Conservation (phyloP, 2,888 invertebrate genomes). For the Trissolcus japonicus region DNA sequence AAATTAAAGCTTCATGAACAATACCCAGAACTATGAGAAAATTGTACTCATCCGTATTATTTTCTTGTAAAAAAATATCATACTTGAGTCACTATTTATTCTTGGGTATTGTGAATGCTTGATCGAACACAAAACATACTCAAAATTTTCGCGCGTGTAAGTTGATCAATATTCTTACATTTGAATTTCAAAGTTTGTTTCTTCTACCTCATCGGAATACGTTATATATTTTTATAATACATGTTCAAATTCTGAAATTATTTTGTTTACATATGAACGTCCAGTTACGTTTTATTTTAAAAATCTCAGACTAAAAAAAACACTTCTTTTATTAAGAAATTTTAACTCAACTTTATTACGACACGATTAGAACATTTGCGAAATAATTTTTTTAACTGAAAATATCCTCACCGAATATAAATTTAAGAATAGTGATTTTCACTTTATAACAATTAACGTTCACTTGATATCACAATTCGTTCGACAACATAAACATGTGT, state of each 20-base stretch:
- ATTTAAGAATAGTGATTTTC: neutral
- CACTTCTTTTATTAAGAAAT: too few relatives aligned
- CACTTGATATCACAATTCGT: neutral
- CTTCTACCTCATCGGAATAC: constrained; percentile 17
- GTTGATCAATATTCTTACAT: constrained; percentile 18
- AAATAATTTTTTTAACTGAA: too few relatives aligned
- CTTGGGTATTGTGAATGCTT: constrained; percentile 8
- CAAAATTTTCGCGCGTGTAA: constrained; percentile 14
- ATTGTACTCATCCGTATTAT: too few relatives aligned
- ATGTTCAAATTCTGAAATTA: constrained; percentile 15
- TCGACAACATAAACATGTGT: neutral
- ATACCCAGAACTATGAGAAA: too few relatives aligned
- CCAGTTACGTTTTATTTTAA: neutral
- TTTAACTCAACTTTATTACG: too few relatives aligned
- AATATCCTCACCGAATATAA: too few relatives aligned
- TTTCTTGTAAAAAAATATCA: constrained; percentile 7
- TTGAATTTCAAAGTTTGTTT: constrained; percentile 24
- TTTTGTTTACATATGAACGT: neutral
- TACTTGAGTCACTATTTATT: constrained; percentile 10
- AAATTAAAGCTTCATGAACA: too few relatives aligned
- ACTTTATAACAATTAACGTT: neutral
- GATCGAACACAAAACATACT: constrained; percentile 15
- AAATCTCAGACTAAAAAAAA: neutral
- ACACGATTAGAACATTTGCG: too few relatives aligned
- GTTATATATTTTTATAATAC: constrained; percentile 15